These are phyloP conservation scores for Coracopsis vasa DNA, from an alignment of 2,113 vertebrate genomes.

Conservation along the genomic window DNA sequence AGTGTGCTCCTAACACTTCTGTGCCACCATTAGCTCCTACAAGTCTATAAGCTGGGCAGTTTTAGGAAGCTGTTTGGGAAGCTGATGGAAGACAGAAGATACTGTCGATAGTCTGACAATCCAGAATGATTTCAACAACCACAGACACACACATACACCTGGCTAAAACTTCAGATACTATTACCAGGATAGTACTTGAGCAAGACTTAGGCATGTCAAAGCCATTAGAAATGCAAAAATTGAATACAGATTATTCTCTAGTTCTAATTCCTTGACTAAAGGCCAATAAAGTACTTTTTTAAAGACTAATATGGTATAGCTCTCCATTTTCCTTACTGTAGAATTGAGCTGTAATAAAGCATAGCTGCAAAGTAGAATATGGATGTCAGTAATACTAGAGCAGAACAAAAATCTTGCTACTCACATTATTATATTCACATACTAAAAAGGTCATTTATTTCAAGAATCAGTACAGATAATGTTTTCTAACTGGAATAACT, in stretches of 20 bases:
- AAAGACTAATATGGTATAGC: background rate
- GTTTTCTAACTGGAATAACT: background rate
- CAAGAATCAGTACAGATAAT: background rate
- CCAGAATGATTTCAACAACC: background rate
- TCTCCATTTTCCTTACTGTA: background rate
- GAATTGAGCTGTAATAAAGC: background rate
- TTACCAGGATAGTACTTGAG: background rate
- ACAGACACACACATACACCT: background rate
- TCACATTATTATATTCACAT: background rate
- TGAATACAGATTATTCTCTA: background rate
- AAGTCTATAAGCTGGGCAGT: background rate
- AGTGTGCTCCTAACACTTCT: background rate
- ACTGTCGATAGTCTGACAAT: background rate
- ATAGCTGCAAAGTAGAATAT: background rate
- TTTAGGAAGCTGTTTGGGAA: background rate
- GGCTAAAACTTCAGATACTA: background rate
- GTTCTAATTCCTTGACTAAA: background rate
- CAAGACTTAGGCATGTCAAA: background rate
- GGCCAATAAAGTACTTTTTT: background rate
- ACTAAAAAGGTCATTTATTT: background rate
- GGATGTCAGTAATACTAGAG: background rate
- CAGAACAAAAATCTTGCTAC: background rate
- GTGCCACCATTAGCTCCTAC: background rate
- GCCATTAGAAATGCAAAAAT: background rate
- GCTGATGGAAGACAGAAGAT: background rate